phyloP scores from a whole-genome alignment of 2,797 vertebrate species.

The Chromobotia macracanthus region DNA sequence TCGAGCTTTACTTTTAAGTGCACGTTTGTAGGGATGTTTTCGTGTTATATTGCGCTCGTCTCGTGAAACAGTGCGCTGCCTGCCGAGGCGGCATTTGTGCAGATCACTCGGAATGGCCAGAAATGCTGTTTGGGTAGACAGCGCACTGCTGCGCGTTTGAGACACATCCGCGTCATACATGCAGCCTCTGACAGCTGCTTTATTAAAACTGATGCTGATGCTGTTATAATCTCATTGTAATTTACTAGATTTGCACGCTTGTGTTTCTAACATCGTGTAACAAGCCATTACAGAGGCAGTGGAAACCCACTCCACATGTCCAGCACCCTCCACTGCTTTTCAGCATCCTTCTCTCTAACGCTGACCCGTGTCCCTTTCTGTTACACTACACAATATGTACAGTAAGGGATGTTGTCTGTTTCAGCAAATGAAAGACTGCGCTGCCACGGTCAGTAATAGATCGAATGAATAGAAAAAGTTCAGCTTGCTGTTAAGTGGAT shows the following conservation, averaged over 20 bases:
- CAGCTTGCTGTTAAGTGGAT: not conserved
- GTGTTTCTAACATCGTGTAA: constrained; percentile 6
- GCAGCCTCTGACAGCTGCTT: constrained; percentile 8
- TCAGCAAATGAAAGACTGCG: not conserved
- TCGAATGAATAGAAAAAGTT: not conserved
- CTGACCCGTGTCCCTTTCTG: too few relatives aligned
- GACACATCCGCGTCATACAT: not conserved
- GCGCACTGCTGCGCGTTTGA: not conserved
- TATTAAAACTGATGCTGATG: constrained; percentile 7
- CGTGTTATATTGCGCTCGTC: not conserved
- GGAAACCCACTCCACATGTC: constrained; percentile 6
- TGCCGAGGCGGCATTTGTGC: not conserved
- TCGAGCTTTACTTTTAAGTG: constrained; percentile 2
- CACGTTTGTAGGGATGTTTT: not conserved
- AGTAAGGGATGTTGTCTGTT: not conserved
- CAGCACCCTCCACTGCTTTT: not conserved
- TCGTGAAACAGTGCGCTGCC: not conserved
- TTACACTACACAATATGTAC: not conserved
- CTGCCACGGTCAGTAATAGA: not conserved
- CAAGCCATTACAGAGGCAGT: not conserved
- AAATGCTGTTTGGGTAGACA: not conserved
- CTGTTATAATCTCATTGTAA: constrained; percentile 15
- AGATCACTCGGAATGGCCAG: not conserved
- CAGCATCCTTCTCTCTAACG: not conserved
- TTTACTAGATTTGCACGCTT: not conserved